These are phyloP conservation scores for Zootermopsis nevadensis DNA, from an alignment of 2,888 invertebrate genomes.

Conservation along the genomic window DNA sequence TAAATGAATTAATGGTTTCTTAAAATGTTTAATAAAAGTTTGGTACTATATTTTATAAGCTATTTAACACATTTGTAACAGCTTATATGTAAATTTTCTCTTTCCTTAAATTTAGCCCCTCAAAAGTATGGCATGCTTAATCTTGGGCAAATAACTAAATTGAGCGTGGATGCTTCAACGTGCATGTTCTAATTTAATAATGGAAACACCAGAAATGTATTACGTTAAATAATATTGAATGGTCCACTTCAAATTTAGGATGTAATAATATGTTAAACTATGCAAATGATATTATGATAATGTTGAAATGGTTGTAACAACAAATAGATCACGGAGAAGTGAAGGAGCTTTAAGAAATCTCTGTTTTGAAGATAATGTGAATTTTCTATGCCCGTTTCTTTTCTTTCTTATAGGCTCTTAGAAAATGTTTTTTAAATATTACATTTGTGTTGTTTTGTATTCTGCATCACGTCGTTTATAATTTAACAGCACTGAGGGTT, in stretches of 20 bases:
- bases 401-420: not conserved
- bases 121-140: no score
- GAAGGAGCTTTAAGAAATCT: not conserved
- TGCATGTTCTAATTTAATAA: not conserved
- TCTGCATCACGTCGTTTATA: not conserved
- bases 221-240: constrained; percentile 9
- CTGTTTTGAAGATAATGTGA: not conserved
- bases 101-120: no score
- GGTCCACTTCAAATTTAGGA: not conserved
- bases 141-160: not conserved
- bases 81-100: no score
- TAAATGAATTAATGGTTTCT: no score
- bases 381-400: not conserved
- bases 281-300: not conserved
- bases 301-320: constrained; percentile 4
- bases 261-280: not conserved
- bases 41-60: no score
- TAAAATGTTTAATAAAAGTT: no score
- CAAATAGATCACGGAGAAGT: not conserved
- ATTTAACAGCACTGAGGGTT: not conserved
- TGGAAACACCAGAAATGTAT: constrained; percentile 21
- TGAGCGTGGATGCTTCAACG: constrained; percentile 14
- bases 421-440: not conserved
- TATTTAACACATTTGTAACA: no score
- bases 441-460: not conserved